Conservation (phyloP, 2,888 invertebrate genomes). For the Acrobasis suavella region DNA sequence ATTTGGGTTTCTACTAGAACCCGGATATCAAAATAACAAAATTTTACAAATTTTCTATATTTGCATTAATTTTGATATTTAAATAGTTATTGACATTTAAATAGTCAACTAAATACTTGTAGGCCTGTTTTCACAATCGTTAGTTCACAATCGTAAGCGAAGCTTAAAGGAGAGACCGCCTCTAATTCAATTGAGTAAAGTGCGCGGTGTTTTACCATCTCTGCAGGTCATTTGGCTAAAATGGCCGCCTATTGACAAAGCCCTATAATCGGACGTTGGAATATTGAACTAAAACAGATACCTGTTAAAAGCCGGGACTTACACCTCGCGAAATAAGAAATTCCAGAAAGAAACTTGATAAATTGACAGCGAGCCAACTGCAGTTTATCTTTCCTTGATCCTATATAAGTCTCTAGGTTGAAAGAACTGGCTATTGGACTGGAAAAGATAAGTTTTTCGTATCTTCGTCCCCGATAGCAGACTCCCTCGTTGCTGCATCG, state of each 20-base stretch:
- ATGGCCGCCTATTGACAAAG: slow-evolving; percentile 70
- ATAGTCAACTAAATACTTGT: not conserved
- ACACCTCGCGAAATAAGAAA: slow-evolving; percentile 8
- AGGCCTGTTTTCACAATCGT: slow-evolving; percentile 11
- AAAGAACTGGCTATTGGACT: slow-evolving; percentile 31
- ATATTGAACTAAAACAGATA: slow-evolving; percentile 41
- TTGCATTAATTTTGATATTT: no score
- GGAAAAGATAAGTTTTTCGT: slow-evolving; percentile 33
- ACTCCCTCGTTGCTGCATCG: slow-evolving; percentile 7
- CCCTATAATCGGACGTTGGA: slow-evolving; percentile 49
- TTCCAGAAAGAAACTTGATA: slow-evolving; percentile 18
- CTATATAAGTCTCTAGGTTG: slow-evolving; percentile 22
- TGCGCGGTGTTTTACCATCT: slow-evolving; percentile 62
- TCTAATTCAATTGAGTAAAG: slow-evolving; percentile 75
- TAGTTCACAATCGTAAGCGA: slow-evolving; percentile 39
- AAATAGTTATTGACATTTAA: no score
- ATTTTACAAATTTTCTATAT: no score
- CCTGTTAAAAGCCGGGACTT: slow-evolving; percentile 1
- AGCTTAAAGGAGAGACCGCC: slow-evolving; percentile 59
- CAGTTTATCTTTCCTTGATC: slow-evolving; percentile 23
- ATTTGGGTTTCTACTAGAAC: not conserved
- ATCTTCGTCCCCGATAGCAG: slow-evolving; percentile 12
- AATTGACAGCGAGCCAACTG: slow-evolving; percentile 21
- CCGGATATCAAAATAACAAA: no score
- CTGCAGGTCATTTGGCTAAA: slow-evolving; percentile 70